Conservation (phyloP, 2,888 invertebrate species). For the Pterostichus niger region DNA sequence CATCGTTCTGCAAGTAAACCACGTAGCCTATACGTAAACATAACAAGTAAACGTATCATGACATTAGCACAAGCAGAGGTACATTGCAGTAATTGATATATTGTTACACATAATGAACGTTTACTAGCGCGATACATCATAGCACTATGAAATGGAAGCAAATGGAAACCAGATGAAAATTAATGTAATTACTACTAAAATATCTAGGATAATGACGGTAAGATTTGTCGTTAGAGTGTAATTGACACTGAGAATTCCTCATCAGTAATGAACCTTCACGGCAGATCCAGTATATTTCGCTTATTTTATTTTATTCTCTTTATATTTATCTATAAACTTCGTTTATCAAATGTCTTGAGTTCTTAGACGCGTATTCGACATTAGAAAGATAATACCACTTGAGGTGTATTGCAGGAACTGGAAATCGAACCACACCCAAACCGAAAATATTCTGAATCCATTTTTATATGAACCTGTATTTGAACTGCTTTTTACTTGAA, state of each 20-base stretch:
- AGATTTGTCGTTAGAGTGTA: slow-evolving; percentile 14
- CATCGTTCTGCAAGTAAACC: no score
- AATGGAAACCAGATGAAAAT: slow-evolving; percentile 49
- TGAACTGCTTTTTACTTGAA: no score
- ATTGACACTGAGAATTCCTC: neutral
- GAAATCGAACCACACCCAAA: no score
- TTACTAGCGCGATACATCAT: slow-evolving; percentile 50
- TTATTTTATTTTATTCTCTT: no score
- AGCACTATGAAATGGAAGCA: slow-evolving; percentile 43
- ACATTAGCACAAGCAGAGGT: slow-evolving; percentile 30
- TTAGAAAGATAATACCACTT: no score
- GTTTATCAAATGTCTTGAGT: no score
- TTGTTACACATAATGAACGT: slow-evolving; percentile 51
- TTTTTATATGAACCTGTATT: no score
- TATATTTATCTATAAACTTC: no score
- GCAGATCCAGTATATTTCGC: no score
- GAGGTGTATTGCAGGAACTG: no score
- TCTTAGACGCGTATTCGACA: no score
- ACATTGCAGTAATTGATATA: slow-evolving; percentile 50
- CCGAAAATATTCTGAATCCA: no score
- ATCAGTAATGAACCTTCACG: neutral
- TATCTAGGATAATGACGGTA: slow-evolving; percentile 20
- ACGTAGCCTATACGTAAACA: slow-evolving; percentile 25
- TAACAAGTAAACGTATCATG: slow-evolving; percentile 45
- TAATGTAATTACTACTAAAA: slow-evolving; percentile 42